Evolutionary conservation across 2,113 vertebrate species (phyloP), one percentile per base, ranked within the genome.

Genomic region (Platycercus adscitus): DNA sequence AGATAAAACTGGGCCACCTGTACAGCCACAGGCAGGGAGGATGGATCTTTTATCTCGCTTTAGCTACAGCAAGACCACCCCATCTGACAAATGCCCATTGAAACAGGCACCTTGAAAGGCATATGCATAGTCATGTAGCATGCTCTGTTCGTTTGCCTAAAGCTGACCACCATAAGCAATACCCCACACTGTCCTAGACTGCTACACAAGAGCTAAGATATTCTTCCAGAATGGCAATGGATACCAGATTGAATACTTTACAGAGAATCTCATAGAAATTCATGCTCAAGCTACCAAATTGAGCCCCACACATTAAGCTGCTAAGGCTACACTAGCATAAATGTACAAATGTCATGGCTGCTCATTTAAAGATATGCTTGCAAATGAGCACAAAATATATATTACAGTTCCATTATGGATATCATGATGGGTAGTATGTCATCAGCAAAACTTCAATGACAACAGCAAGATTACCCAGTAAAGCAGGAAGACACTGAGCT

Each of bases 91-190:
- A 31, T 0, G 4, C 6, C 53, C 63, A 24, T 0, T 33, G 17
- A 18, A 83, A 44, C 31, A 55, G 8, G 31, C 46, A 90, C 60
- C 70, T 56, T 28, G 39, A 73, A 35, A 80, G 49, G 25, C 1
- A 3, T 8, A 52, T 3, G 2, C 13, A 33, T 1, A 18, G 23
- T 10, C 20, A 43, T 6, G 0, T 35, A 1, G 25, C 80, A n/a
- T 20, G 10, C n/a, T 56, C 53, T 43, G 26, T 8, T 72, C 2
- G 0, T 17, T 16, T 20, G 9, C 44, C 50, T 47, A 78, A 82
- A 2, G 3, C n/a, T 44, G 37, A 47, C 26, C 1, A 0, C 31
- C 29, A 46, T 1, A 9, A 39, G 24, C 68, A 47, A 47, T 7
- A 43, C 26, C 14, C 23, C 9, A 15, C 7, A 4, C 31, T 26